phyloP scores from a whole-genome alignment of 2,113 vertebrate genomes.

The Zosterops lateralis region DNA sequence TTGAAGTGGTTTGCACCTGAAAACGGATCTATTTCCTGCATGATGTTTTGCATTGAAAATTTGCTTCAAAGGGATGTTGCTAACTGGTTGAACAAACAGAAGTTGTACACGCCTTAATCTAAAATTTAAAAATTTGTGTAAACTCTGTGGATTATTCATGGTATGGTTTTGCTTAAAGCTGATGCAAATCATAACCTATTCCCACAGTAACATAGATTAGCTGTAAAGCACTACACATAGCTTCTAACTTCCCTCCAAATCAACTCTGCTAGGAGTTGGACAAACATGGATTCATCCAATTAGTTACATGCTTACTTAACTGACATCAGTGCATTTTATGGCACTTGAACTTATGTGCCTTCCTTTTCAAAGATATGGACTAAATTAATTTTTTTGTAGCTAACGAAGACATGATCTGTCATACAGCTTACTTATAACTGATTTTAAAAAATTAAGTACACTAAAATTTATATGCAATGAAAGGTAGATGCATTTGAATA shows the following conservation, averaged over 20 bases:
- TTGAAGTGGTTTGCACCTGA: background rate
- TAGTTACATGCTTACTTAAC: background rate
- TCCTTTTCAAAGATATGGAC: background rate
- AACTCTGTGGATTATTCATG: background rate
- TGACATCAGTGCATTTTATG: background rate
- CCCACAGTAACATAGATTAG: background rate
- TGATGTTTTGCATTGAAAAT: background rate
- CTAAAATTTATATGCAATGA: background rate
- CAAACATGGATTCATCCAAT: background rate
- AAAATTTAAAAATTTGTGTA: background rate
- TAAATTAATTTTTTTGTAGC: background rate
- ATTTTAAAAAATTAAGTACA: background rate
- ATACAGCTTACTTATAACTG: background rate
- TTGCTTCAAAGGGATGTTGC: background rate
- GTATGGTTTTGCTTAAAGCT: background rate
- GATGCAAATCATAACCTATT: constrained; percentile 4
- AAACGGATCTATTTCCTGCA: background rate
- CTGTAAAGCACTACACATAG: background rate
- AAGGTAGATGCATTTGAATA: background rate
- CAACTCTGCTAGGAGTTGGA: background rate
- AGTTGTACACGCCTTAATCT: background rate
- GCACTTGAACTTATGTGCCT: background rate
- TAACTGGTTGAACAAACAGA: background rate
- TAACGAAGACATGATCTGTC: background rate
- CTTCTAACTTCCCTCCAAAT: background rate